Evolutionary conservation across 2,797 vertebrate genomes (phyloP).

Genomic region (Leptodactylus fallax): DNA sequence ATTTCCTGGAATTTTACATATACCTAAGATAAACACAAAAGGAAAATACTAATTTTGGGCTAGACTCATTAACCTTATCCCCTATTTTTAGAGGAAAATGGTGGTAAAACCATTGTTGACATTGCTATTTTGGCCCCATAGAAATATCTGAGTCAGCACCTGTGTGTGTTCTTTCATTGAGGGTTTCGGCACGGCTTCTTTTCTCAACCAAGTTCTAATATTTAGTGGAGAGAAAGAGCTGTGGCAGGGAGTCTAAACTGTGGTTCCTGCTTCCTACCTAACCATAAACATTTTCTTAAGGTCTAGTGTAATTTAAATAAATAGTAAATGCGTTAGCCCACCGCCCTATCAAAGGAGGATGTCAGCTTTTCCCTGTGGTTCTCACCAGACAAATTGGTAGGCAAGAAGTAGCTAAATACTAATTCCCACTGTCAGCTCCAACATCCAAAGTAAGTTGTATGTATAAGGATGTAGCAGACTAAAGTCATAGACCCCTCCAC

Average conservation of each 20-base stretch:
- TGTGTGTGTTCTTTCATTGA: constrained; percentile 28
- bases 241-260: constrained; percentile 30
- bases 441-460: not conserved
- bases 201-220: constrained; percentile 29
- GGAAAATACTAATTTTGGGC: not conserved
- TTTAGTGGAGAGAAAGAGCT: constrained; percentile 10
- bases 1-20: not conserved
- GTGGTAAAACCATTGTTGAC: constrained; percentile 18
- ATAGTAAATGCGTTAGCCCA: constrained; percentile 27
- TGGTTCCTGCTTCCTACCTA: constrained; percentile 50
- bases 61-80: not conserved
- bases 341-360: constrained; percentile 25
- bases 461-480: not conserved
- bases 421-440: constrained; percentile 31
- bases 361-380: constrained; percentile 29
- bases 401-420: constrained; percentile 20
- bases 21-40: not conserved
- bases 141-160: constrained; percentile 36
- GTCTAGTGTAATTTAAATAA: constrained; percentile 50
- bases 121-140: constrained; percentile 28
- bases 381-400: constrained; percentile 22
- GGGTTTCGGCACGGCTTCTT: not conserved
- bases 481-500: not conserved
- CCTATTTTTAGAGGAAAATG: not conserved
- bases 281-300: constrained; percentile 59